Conservation (phyloP, 2,888 invertebrate genomes). For the Neoaliturus tenellus region DNA sequence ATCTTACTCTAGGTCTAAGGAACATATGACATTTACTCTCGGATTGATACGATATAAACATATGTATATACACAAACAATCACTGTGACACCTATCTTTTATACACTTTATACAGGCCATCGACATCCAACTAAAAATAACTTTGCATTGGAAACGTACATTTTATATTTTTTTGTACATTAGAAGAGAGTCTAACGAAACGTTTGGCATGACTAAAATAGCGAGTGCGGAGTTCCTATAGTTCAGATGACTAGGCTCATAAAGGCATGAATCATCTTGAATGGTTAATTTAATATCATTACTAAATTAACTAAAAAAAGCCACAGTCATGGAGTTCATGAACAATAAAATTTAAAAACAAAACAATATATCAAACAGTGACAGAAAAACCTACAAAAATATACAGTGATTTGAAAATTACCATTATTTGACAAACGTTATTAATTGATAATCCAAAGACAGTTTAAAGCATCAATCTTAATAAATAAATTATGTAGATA, state of each 20-base stretch:
- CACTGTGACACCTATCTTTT: constrained; percentile 34
- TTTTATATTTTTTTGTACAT: constrained; percentile 25
- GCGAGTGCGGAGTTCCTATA: constrained; percentile 52
- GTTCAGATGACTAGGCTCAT: constrained; percentile 46
- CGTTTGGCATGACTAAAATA: constrained; percentile 46
- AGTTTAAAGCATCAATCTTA: not conserved
- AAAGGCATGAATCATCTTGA: constrained; percentile 27
- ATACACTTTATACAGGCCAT: constrained; percentile 46
- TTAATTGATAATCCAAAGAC: not conserved
- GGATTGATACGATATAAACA: constrained; percentile 42
- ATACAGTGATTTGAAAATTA: not conserved
- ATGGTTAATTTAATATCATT: constrained; percentile 9
- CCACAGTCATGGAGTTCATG: constrained; percentile 40
- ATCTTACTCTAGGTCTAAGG: constrained; percentile 53
- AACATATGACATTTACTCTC: constrained; percentile 49
- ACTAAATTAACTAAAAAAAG: constrained; percentile 41
- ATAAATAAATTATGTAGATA: not conserved
- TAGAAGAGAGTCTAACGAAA: constrained; percentile 41
- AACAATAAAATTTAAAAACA: constrained; percentile 34
- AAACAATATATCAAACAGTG: constrained; percentile 25
- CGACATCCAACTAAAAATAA: constrained; percentile 31
- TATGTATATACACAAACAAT: constrained; percentile 37
- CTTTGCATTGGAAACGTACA: constrained; percentile 30
- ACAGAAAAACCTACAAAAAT: not conserved
- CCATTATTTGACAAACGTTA: not conserved